A percentile compares a stretch with the other conserved stretches of the same genome.
Conservation (phyloP, 2,113 vertebrate species). For the Condylura cristata region DNA sequence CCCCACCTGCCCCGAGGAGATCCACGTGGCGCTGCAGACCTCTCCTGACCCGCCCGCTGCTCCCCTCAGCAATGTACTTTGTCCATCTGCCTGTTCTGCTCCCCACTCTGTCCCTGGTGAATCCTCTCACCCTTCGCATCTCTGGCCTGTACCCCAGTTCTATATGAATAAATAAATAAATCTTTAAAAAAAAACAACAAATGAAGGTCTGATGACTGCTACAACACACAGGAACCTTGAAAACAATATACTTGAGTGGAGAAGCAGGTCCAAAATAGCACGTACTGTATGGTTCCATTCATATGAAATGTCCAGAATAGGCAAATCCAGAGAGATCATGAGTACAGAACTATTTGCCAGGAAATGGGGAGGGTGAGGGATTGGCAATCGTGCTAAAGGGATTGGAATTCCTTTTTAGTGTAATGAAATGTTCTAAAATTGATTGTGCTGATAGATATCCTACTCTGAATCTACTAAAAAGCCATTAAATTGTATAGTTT, state of each 20-base stretch:
- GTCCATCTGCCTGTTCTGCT: too few relatives aligned
- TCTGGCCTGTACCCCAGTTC: too few relatives aligned
- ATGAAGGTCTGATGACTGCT: not conserved
- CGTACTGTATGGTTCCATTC: too few relatives aligned
- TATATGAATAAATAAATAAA: too few relatives aligned
- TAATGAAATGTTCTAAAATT: not conserved
- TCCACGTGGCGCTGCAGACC: too few relatives aligned
- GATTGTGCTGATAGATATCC: not conserved
- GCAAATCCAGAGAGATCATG: not conserved
- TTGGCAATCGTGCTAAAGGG: not conserved
- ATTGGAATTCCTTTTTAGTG: not conserved
- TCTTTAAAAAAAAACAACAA: not conserved
- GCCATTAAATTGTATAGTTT: not conserved
- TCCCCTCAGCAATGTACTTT: too few relatives aligned
- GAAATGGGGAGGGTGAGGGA: not conserved
- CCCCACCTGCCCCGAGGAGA: too few relatives aligned
- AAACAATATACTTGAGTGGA: not conserved
- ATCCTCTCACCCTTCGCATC: too few relatives aligned
- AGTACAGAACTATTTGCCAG: not conserved
- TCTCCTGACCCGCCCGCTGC: too few relatives aligned
- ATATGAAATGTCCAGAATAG: too few relatives aligned
- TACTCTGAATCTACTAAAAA: conserved; percentile 3
- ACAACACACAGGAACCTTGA: not conserved
- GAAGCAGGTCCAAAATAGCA: not conserved
- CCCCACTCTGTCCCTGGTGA: too few relatives aligned